These are phyloP conservation scores for Pluvialis apricaria DNA, from an alignment of 2,113 vertebrate species.

Conservation along the genomic window DNA sequence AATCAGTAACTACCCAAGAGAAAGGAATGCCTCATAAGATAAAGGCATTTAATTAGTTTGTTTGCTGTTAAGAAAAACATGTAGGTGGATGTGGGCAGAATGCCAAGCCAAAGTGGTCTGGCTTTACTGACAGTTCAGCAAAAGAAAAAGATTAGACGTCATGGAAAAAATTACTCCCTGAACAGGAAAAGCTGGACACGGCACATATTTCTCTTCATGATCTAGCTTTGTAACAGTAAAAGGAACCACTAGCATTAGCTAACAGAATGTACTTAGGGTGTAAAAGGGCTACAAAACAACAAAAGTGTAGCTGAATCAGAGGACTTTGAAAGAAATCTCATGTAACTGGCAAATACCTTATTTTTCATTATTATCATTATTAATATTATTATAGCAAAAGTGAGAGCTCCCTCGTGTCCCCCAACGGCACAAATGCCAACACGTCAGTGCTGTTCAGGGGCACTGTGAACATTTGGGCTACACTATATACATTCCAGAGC, in stretches of 20 bases:
- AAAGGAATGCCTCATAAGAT: conserved; percentile 64
- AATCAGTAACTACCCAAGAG: conserved; percentile 61
- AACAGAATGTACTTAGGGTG: neutral
- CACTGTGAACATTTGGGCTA: neutral
- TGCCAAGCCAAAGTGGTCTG: conserved; percentile 54
- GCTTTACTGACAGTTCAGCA: conserved; percentile 65
- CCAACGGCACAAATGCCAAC: neutral
- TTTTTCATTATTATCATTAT: neutral
- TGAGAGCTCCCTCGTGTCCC: fast-evolving
- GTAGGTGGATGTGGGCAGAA: conserved; percentile 43
- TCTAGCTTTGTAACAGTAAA: conserved; percentile 57
- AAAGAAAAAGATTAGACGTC: conserved; percentile 46
- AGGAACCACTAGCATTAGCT: conserved; percentile 43
- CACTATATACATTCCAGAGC: fast-evolving
- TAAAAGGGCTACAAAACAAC: neutral
- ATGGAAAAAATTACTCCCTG: conserved; percentile 58
- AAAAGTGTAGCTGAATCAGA: neutral
- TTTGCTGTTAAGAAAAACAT: conserved; percentile 56
- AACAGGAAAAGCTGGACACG: conserved; percentile 53
- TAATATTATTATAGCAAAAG: neutral
- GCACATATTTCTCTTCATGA: conserved; percentile 28
- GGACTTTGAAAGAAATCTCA: no score
- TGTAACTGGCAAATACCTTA: neutral
- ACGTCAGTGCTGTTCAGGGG: neutral
- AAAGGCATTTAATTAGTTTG: conserved; percentile 68